phyloP scores from a whole-genome alignment of 2,113 vertebrate genomes.

The Lamprotornis superbus region DNA sequence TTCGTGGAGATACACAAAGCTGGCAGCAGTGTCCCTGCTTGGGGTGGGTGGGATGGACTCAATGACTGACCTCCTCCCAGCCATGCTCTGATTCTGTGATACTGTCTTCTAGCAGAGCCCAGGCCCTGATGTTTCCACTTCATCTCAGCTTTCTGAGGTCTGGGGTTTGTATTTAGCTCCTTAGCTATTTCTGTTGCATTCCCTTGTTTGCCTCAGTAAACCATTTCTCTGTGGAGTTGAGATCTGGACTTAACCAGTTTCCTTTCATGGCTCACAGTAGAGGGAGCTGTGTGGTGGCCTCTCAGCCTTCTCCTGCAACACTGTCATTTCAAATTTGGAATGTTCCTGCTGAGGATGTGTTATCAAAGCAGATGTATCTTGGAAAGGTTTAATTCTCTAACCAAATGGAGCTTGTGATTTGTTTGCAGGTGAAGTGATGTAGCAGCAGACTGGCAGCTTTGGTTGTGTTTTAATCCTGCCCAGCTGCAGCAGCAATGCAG shows the following conservation, averaged over 20 bases:
- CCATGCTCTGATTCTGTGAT: background rate
- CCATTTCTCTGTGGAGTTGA: background rate
- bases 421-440: background rate
- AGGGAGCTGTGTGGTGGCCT: background rate
- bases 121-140: background rate
- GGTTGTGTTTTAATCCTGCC: background rate
- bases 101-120: background rate
- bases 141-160: background rate
- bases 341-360: background rate
- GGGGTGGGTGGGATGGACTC: accelerated
- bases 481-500: background rate
- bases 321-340: background rate
- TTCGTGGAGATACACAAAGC: background rate
- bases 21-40: background rate
- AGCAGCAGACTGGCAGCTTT: background rate
- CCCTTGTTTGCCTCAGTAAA: background rate
- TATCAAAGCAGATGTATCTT: background rate
- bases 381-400: background rate
- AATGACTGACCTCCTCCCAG: background rate
- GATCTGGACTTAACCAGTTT: accelerated
- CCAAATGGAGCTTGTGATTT: background rate
- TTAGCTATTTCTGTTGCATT: background rate
- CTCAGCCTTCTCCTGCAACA: background rate
- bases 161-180: background rate
- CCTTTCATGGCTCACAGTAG: background rate